A percentile compares a stretch with the other conserved stretches of the same genome.
phyloP scores from a whole-genome alignment of 2,888 invertebrate species.

The Thera britannica region DNA sequence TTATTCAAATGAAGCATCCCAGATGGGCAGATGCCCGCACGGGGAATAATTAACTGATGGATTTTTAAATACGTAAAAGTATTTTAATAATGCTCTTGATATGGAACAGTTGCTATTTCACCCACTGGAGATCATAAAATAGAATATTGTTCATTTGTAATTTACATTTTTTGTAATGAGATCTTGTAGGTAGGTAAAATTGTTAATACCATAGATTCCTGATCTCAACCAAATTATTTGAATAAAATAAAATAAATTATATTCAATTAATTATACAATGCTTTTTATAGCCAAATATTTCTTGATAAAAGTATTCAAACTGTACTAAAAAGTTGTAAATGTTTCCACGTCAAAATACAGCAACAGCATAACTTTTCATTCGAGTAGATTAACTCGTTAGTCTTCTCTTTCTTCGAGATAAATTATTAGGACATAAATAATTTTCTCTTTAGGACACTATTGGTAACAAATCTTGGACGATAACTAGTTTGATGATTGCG shows the following conservation, averaged over 20 bases:
- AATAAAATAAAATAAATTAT: no score
- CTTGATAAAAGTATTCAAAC: not conserved
- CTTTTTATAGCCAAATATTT: no score
- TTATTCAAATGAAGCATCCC: slow-evolving; percentile 76
- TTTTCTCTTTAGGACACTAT: not conserved
- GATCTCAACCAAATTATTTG: no score
- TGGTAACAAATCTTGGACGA: not conserved
- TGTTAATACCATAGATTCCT: no score
- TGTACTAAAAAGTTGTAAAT: not conserved
- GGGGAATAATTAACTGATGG: slow-evolving; percentile 72
- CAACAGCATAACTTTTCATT: not conserved
- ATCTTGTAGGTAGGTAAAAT: no score
- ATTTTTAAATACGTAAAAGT: slow-evolving; percentile 46
- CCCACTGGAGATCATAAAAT: not conserved
- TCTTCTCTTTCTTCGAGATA: not conserved
- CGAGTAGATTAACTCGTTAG: not conserved
- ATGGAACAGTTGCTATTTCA: slow-evolving; percentile 9
- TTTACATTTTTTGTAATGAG: no score
- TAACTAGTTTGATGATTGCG: not conserved
- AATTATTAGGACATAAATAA: not conserved
- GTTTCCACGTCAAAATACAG: not conserved
- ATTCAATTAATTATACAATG: no score
- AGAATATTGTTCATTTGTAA: not conserved
- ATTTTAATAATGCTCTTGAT: slow-evolving; percentile 23
- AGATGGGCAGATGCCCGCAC: slow-evolving; percentile 58